Base-by-base conservation (phyloP, 2,113 vertebrate species). In the Nerophis ophidion region DNA sequence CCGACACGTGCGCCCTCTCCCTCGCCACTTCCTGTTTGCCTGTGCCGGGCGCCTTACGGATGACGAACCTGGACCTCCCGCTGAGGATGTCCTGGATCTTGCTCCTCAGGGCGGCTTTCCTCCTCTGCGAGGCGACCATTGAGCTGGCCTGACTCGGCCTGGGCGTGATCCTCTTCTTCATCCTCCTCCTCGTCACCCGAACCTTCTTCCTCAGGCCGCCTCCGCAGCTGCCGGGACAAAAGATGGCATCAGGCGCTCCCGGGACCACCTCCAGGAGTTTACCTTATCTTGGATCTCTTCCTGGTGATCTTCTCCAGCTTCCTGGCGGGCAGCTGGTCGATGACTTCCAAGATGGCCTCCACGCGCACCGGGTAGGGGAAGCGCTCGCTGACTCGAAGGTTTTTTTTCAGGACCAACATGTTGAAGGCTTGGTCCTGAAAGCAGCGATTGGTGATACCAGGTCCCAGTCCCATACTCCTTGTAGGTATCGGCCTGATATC, bases 361-460 rank as follows among this genome's bases (percentile, higher is more conserved):
- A 89, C 77, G 0, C 87, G 87, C 40, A 92, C 91, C 0, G 91
- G 86, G 70, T 91, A 92, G n/a, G 91, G 91, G 69, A 91, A 92
- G 2, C 77, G 79, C 57, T 90, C 88, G 4, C 86, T 86, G 63
- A 89, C 77, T 33, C 57, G 76, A 15, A 91, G 79, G 76, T 90
- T 91, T 71, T 91, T 92, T 82, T 89, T 91, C 44, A 91, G 54
- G 40, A 92, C 74, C 68, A 92, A 60, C 89, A 92, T 91, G 65
- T 71, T 83, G 68, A 92, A 92, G 1, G 35, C 70, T 64, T 84
- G 75, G 3, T 89, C 84, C 83, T 89, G 65, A 63, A 76, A 3
- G 11, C 4, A 4, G 4, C 12, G 40, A 3, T 4, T 11, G 12
- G 40, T 44, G 10, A 44, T 42, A 4, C 40, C 8, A 38, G 36